These are phyloP conservation scores for Drosophila kuntzei DNA, from an alignment of 2,888 invertebrate species.

Conservation along the genomic window DNA sequence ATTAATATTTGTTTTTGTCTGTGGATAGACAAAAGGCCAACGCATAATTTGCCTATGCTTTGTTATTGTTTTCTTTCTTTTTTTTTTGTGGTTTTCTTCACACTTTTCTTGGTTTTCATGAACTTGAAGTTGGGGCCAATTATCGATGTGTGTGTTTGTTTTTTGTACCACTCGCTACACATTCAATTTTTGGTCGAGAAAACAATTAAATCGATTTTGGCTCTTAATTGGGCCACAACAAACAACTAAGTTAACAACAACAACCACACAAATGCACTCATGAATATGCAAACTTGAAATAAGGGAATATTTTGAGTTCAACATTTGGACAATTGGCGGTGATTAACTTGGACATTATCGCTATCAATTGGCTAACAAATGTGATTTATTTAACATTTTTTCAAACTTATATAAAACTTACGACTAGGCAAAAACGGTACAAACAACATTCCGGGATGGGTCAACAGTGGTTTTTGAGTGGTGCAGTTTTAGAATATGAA, in stretches of 20 bases:
- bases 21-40: slow-evolving; percentile 53
- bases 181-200: slow-evolving; percentile 22
- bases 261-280: slow-evolving; percentile 34
- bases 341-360: slow-evolving; percentile 53
- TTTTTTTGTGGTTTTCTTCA: slow-evolving; percentile 60
- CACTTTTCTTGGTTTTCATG: slow-evolving; percentile 76
- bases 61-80: slow-evolving; percentile 16
- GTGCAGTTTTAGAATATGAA: slow-evolving; percentile 59
- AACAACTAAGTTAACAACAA: slow-evolving; percentile 4
- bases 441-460: slow-evolving; percentile 57
- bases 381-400: slow-evolving; percentile 63
- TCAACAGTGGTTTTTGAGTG: slow-evolving; percentile 24
- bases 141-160: slow-evolving; percentile 54
- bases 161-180: slow-evolving; percentile 24
- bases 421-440: slow-evolving; percentile 54
- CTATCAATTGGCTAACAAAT: slow-evolving; percentile 63
- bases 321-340: slow-evolving; percentile 61
- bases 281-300: slow-evolving; percentile 64
- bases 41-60: slow-evolving; percentile 52
- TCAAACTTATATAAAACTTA: slow-evolving; percentile 58
- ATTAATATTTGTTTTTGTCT: slow-evolving; percentile 52
- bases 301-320: slow-evolving; percentile 45
- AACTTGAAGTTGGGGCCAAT: slow-evolving; percentile 67
- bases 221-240: slow-evolving; percentile 53
- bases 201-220: slow-evolving; percentile 60